These are phyloP conservation scores for Microcebus jonahi DNA, from an alignment of 2,113 vertebrate genomes.

Conservation along the genomic window DNA sequence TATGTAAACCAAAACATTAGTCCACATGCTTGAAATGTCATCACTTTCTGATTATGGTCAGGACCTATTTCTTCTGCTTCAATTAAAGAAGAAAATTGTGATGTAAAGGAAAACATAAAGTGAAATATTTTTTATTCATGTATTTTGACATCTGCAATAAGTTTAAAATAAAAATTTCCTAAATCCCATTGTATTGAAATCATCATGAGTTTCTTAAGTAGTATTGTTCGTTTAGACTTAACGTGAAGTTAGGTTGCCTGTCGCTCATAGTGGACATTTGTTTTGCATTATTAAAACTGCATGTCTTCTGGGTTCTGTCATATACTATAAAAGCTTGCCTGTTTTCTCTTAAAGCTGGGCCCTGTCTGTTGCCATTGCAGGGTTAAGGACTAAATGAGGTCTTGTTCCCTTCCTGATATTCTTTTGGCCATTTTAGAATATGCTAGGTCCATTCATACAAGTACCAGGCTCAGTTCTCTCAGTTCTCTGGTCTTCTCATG, in stretches of 20 bases:
- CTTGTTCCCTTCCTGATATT: neutral
- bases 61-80: neutral
- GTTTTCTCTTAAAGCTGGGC: neutral
- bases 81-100: neutral
- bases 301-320: neutral
- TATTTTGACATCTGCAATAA: neutral
- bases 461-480: neutral
- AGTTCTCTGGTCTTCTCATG: neutral
- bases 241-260: neutral
- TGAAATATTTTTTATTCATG: neutral
- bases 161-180: constrained; percentile 27
- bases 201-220: neutral
- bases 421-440: neutral
- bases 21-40: neutral
- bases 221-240: neutral
- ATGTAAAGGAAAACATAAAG: neutral
- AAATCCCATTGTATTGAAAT: neutral
- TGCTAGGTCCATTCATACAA: neutral
- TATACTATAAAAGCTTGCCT: neutral
- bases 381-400: neutral
- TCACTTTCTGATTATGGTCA: neutral
- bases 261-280: neutral
- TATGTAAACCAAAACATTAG: neutral
- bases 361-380: neutral
- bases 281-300: constrained; percentile 29